Base-by-base conservation (phyloP, 2,113 vertebrate genomes). In the Dissostichus mawsoni region DNA sequence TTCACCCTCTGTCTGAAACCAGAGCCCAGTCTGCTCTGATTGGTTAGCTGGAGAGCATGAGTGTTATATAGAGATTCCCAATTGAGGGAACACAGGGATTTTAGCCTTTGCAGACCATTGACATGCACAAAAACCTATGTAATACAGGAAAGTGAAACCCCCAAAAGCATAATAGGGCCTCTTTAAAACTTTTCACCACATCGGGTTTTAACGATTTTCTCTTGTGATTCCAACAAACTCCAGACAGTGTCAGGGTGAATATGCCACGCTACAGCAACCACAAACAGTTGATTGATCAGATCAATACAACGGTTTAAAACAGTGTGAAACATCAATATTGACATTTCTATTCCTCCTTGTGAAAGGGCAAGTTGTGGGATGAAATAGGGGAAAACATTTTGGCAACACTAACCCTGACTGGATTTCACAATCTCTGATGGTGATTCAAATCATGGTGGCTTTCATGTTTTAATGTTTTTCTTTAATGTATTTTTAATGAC, bases 401-500 rank as follows among this genome's bases (percentile, higher is more conserved):
- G 71, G 63, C 47, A n/a, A 41, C 45, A 53, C 29, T 4, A 29
- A 29, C 29, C 3, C 29, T 29, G 16, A 81, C 51, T 50, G 33
- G 67, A 50, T 29, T 69, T 69, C 72, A 63, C 57, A 2, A 5
- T 76, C 71, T 74, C 74, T 79, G 67, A 69, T 56, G 56, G 57
- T 23, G 48, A 68, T 75, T 77, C 61, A 82, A 74, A 81, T 79
- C 50, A 58, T 74, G 45, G 25, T 64, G 57, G 47, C 66, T 84
- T 65, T 78, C 70, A 78, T 71, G 67, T 82, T 41, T 77, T 82
- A 79, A 86, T 88, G 72, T 82, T 72, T 73, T 81, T 13, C 11
- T 86, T 78, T 71, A 71, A 77, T 83, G 73, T 71, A 80, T 64
- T 82, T 84, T 82, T 76, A 84, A 82, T 86, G 79, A 82, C 65